Percentiles rank a stretch among this genome's conserved stretches.
Conservation (phyloP, 2,888 invertebrate genomes). For the Platerodrilus igneus region DNA sequence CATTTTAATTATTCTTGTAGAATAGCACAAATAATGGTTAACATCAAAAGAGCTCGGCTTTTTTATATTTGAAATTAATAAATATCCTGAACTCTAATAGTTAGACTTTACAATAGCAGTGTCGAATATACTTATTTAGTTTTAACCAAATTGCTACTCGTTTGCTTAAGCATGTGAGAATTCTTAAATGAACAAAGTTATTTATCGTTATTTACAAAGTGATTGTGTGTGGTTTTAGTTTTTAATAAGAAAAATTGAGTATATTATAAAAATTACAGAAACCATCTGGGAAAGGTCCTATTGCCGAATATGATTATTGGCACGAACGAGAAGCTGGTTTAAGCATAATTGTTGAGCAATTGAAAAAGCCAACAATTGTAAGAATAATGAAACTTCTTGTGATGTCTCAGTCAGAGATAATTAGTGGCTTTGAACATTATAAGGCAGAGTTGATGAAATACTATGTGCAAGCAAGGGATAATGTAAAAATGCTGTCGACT, state of each 20-base stretch:
- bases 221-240: background rate
- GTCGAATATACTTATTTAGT: too few species aligned
- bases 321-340: constrained; percentile 72
- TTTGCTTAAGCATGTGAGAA: too few species aligned
- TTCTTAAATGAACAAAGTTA: background rate
- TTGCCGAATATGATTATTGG: constrained; percentile 86
- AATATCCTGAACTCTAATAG: too few species aligned
- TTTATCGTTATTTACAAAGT: too few species aligned
- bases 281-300: constrained; percentile 69
- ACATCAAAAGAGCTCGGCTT: too few species aligned
- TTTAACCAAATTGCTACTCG: too few species aligned
- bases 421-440: constrained; percentile 58
- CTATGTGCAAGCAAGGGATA: constrained; percentile 71
- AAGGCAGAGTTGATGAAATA: constrained; percentile 60
- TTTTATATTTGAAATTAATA: too few species aligned
- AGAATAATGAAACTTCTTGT: constrained; percentile 59
- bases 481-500: constrained; percentile 71
- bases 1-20: too few species aligned
- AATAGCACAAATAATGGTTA: too few species aligned
- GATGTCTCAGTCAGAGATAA: constrained; percentile 52
- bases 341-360: constrained; percentile 74
- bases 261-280: constrained; percentile 41
- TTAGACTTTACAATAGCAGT: too few species aligned
- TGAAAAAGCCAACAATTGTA: constrained; percentile 66
- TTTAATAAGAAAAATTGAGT: background rate